Base-by-base conservation (phyloP, 1,140 invertebrate genomes). In the Drosophila repletoides region DNA sequence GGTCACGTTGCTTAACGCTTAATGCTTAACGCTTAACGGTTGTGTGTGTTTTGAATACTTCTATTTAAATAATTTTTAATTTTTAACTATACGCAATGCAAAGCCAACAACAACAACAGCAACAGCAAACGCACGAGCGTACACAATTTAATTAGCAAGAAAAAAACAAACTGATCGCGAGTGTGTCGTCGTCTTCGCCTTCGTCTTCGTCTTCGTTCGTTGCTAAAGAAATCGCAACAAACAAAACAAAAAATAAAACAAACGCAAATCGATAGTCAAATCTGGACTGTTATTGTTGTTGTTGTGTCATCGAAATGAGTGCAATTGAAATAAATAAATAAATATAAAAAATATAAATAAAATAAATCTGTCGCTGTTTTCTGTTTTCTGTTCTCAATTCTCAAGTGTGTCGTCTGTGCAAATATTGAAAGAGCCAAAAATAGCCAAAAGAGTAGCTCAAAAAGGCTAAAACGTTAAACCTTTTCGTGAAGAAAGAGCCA, bases 91-190 rank as follows among this genome's bases (percentile, higher is more conserved):
- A 63, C 56, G 56, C 46, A 60, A 52, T 31, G 49, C 49, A 63
- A 33, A 48, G 55, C 36, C 43, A 67, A 48, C 34, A 56, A 38
- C 48, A 64, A 51, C 17, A 41, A 33, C 46, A 73, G 29, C 22
- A 40, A 53, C 45, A 60, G 12, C 29, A 56, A 55, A 43, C 28
- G 49, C 10, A 69, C 29, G 52, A 55, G 38, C 28, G 49, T 14
- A 69, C 55, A 68, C 40, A 56, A 56, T 63, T 68, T 65, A 70
- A 73, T 73, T 65, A 65, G 67, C 66, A 70, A 74, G 36, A 52
- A 52, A 49, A 49, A n/a, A 15, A 43, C 26, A 40, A 36, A 41
- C 19, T 51, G 48, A 66, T 58, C 72, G 70, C 56, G 51, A 48
- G 46, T 36, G 56, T 43, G 38, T 38, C 24, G 24, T 53, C 38